Evolutionary conservation across 2,113 vertebrate genomes (phyloP), one percentile per base, ranked within the genome.

Genomic region (Stegostoma tigrinum): DNA sequence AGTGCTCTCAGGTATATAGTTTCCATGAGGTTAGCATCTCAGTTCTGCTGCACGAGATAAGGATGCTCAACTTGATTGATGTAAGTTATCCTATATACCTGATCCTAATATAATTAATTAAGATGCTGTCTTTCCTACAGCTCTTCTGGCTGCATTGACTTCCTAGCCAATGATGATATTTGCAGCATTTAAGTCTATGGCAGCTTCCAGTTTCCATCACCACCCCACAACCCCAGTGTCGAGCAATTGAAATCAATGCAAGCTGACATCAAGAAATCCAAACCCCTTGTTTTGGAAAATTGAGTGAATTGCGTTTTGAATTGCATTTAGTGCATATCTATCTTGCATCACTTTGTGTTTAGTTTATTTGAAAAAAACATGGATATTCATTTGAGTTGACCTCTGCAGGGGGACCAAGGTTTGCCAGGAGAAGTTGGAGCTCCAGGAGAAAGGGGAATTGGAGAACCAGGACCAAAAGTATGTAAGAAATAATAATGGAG

Each of bases 361-460:
- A 64, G 4, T 17, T 90, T 90, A 61, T 64, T 61, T 90, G 87
- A 34, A 90, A 12, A n/a, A 90, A 12, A 55, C 55, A 90, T 68
- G 19, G 45, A 45, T 45, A 68, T 94, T 70, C 15, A 45, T 94
- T 45, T 27, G 30, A 70, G 6, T 55, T 72, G 38, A 67, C 30
- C 70, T 96, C 45, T 96, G n/a, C 64, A 98, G 98, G 98, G 98
- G 96, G 98, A 99, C 95, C 97, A 98, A 97, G 98, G 98, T 96
- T 98, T 99, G 95, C 98, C 98, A 96, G 98, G 98, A 97, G 98
- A 98, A 97, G 98, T 97, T 96, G 98, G 98, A 96, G 96, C 96
- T 96, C 97, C 97, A 86, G 98, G 98, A 97, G 98, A 98, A 96
- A 98, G 97, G 97, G 98, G 98, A 48, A 96, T 97, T 95, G 98